Evolutionary conservation across 2,888 invertebrate species (phyloP).

Genomic region (Gymnocheta viridis): DNA sequence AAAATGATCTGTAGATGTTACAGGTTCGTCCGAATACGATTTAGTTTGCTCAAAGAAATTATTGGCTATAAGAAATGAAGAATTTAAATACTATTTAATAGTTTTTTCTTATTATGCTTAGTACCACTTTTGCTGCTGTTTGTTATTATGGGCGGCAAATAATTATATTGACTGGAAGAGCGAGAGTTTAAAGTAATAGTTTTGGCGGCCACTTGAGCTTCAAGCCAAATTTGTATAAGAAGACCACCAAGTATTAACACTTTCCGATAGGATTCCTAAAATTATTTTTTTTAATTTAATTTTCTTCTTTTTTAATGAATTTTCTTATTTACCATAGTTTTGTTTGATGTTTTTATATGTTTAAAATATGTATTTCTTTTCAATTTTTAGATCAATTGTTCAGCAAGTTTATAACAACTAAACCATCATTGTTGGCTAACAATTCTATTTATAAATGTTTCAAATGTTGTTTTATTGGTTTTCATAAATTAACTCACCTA

Average conservation of each 20-base stretch:
- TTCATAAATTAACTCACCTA: not conserved
- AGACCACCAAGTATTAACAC: slow-evolving; percentile 30
- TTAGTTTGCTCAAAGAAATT: slow-evolving; percentile 14
- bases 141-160: slow-evolving; percentile 50
- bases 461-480: not conserved
- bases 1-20: slow-evolving; percentile 38
- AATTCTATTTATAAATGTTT: slow-evolving; percentile 60
- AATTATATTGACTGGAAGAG: slow-evolving; percentile 43
- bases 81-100: not conserved
- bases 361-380: not conserved
- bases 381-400: slow-evolving; percentile 20
- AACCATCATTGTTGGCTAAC: slow-evolving; percentile 49
- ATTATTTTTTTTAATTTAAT: slow-evolving; percentile 6
- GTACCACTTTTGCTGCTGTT: slow-evolving; percentile 42
- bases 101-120: not conserved
- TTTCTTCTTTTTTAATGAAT: not conserved
- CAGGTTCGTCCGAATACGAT: slow-evolving; percentile 39
- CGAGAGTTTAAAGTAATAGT: slow-evolving; percentile 26
- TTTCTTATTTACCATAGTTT: slow-evolving; percentile 41
- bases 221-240: slow-evolving; percentile 19
- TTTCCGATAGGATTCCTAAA: slow-evolving; percentile 57
- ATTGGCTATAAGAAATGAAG: slow-evolving; percentile 38
- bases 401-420: slow-evolving; percentile 52
- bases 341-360: not conserved
- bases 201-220: slow-evolving; percentile 39